Conservation (phyloP, 1,140 invertebrate species). For the Nasonia giraulti region DNA sequence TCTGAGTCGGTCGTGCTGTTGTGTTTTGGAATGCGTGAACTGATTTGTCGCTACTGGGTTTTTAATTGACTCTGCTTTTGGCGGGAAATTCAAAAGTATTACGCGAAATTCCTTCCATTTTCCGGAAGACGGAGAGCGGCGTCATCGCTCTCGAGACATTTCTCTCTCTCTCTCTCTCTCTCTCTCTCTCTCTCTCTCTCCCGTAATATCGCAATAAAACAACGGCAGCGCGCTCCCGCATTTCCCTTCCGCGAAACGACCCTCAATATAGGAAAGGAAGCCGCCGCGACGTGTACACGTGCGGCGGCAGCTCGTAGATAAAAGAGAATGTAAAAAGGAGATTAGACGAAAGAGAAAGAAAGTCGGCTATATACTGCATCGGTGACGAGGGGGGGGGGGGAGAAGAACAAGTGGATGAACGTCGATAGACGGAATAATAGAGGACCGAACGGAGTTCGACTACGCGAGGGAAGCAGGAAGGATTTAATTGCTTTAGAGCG, state of each 20-base stretch:
- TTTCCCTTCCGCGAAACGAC: neutral
- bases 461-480: neutral
- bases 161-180: neutral
- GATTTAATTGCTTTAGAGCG: slow-evolving; percentile 48
- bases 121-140: neutral
- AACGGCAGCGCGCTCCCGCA: neutral
- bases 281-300: neutral
- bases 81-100: neutral
- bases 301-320: neutral
- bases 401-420: slow-evolving; percentile 29
- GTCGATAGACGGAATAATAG: slow-evolving; percentile 11
- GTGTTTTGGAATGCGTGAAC: too few species aligned
- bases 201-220: slow-evolving; percentile 1
- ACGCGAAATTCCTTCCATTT: neutral
- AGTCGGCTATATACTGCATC: neutral
- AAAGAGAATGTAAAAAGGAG: slow-evolving; percentile 45
- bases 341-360: slow-evolving; percentile 16
- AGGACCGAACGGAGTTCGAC: slow-evolving; percentile 1
- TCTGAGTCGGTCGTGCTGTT: neutral
- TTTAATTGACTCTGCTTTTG: neutral
- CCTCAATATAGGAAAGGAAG: neutral
- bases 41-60: too few species aligned
- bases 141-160: neutral
- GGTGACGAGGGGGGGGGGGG: neutral
- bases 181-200: neutral